phyloP scores from a whole-genome alignment of 2,113 vertebrate species.

The Sminthopsis crassicaudata region DNA sequence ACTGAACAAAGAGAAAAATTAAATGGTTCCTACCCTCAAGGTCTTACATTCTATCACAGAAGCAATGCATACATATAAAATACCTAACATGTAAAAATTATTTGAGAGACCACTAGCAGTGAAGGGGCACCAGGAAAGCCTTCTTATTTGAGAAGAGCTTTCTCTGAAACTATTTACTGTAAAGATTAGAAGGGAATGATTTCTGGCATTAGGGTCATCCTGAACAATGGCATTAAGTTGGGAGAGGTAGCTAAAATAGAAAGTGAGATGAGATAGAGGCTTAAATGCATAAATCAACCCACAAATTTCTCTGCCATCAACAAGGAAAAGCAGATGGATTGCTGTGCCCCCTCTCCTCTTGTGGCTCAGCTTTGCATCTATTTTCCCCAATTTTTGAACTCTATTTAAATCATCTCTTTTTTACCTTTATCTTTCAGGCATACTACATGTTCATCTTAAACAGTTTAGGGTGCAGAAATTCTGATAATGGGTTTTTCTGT shows the following conservation, averaged over 20 bases:
- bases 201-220: not conserved
- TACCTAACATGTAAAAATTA: no score
- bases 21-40: no score
- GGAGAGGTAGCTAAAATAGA: no score
- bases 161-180: not conserved
- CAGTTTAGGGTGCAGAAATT: not conserved
- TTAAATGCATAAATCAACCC: no score
- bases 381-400: not conserved
- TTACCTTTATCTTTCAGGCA: not conserved
- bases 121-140: no score
- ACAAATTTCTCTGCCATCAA: no score
- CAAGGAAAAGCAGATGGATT: not conserved
- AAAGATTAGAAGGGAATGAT: not conserved
- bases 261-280: no score
- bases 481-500: not conserved
- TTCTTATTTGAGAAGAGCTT: no score
- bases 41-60: no score
- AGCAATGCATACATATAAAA: no score
- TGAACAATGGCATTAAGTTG: not conserved
- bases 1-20: no score
- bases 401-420: not conserved
- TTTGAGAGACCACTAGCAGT: no score
- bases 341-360: not conserved
- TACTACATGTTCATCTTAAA: fast-evolving
- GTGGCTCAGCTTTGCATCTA: not conserved